A percentile compares a stretch with the other conserved stretches of the same genome.
These are phyloP conservation scores for Phenganax marumi DNA, from an alignment of 92 coral and sea anemone genomes.

Conservation along the genomic window DNA sequence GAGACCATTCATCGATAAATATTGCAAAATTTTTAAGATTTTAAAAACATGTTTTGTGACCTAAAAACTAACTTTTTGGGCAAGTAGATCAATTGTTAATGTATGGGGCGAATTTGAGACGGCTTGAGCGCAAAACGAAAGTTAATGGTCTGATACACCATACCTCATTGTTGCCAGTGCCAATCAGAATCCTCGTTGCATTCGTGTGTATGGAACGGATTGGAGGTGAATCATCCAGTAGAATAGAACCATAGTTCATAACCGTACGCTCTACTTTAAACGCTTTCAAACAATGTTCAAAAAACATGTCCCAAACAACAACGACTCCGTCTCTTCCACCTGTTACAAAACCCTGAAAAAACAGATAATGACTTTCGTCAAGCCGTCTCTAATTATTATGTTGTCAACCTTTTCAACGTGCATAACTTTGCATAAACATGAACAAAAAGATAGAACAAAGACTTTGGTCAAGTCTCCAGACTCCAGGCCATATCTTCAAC, in stretches of 20 bases:
- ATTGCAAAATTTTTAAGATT: not conserved
- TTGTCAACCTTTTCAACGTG: too few species aligned
- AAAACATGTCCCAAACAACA: conserved; percentile 86
- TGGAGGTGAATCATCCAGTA: conserved; percentile 89
- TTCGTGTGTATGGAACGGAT: conserved; percentile 87
- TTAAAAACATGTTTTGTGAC: too few species aligned
- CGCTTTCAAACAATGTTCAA: conserved; percentile 88
- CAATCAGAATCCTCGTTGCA: conserved; percentile 83
- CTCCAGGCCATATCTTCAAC: too few species aligned
- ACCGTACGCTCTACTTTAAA: conserved; percentile 83
- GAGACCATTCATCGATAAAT: not conserved
- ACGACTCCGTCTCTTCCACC: conserved; percentile 98
- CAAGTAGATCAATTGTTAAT: too few species aligned
- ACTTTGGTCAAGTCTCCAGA: too few species aligned
- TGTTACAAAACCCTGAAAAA: conserved; percentile 83
- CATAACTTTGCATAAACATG: too few species aligned
- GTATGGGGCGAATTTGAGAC: too few species aligned
- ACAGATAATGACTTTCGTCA: not conserved
- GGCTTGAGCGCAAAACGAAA: too few species aligned
- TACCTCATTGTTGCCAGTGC: conserved; percentile 98
- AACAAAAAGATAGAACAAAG: too few species aligned
- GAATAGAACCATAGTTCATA: conserved; percentile 90
- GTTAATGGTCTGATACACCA: too few species aligned
- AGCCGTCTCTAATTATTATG: not conserved
- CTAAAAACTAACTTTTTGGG: too few species aligned